Evolutionary conservation across 2,797 vertebrate genomes (phyloP).

Genomic region (Coilia nasus): DNA sequence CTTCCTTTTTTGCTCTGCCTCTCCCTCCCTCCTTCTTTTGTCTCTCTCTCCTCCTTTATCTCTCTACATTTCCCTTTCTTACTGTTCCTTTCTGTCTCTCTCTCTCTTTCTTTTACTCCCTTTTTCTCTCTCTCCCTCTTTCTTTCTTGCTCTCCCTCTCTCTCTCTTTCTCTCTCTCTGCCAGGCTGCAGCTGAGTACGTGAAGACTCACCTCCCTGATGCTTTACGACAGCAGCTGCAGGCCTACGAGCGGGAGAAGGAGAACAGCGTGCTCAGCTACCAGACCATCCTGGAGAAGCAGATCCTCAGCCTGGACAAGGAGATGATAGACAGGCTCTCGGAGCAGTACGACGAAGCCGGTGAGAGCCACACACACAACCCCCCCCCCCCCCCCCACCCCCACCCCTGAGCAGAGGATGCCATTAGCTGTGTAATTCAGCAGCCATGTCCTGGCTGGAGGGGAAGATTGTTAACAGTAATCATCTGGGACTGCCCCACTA

Average conservation of each 20-base stretch:
- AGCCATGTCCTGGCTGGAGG: neutral
- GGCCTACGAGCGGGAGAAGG: slow-evolving; percentile 86
- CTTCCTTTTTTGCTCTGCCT: neutral
- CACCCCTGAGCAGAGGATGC: neutral
- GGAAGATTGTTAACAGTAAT: neutral
- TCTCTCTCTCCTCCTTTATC: neutral
- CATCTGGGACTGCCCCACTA: neutral
- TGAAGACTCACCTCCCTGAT: slow-evolving; percentile 88
- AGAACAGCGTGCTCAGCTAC: slow-evolving; percentile 84
- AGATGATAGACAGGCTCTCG: slow-evolving; percentile 92
- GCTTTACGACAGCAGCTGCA: slow-evolving; percentile 92
- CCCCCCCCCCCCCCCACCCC: too few relatives aligned
- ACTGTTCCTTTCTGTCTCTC: neutral
- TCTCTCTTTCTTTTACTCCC: neutral
- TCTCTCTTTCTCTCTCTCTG: slow-evolving; percentile 49
- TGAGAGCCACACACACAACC: slow-evolving; percentile 56
- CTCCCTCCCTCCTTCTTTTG: neutral
- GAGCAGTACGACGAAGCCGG: slow-evolving; percentile 95
- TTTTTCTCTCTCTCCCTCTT: slow-evolving; percentile 12
- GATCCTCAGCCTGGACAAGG: slow-evolving; percentile 88
- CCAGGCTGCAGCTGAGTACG: slow-evolving; percentile 94
- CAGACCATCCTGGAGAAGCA: slow-evolving; percentile 94
- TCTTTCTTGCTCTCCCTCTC: slow-evolving; percentile 46
- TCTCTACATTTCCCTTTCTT: neutral
- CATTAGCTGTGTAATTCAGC: neutral